These are phyloP conservation scores for Corythornis vintsioides DNA, from an alignment of 2,113 vertebrate species.

Conservation along the genomic window DNA sequence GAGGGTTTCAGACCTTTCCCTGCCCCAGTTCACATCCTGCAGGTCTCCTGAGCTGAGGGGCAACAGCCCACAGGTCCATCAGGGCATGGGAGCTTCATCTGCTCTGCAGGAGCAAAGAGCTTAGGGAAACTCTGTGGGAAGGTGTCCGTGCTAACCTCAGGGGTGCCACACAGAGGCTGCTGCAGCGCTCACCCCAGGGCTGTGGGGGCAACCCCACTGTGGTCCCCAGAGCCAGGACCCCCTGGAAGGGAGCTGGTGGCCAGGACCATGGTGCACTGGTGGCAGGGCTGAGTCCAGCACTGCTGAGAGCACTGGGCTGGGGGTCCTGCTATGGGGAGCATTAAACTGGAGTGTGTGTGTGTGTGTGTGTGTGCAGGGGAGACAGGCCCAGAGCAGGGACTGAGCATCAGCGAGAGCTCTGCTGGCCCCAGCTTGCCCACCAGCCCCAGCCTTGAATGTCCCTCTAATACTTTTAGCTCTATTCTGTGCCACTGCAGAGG, in stretches of 20 bases:
- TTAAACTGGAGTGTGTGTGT: neutral
- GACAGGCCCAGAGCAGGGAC: neutral
- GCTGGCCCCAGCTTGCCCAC: neutral
- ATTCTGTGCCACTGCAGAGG: neutral
- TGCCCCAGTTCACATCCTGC: rapidly evolving
- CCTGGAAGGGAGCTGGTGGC: neutral
- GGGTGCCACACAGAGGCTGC: neutral
- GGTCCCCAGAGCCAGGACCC: neutral
- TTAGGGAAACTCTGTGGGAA: neutral
- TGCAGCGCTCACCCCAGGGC: neutral
- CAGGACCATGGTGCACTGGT: too few species aligned
- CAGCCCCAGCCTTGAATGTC: neutral
- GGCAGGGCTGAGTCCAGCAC: neutral
- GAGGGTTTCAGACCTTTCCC: neutral
- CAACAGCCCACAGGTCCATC: neutral
- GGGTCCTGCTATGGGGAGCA: rapidly evolving
- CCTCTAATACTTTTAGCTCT: neutral
- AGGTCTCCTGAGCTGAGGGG: neutral
- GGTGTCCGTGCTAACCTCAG: neutral
- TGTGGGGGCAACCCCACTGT: too few species aligned
- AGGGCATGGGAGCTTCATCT: rapidly evolving
- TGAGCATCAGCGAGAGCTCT: neutral
- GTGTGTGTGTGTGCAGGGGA: rapidly evolving
- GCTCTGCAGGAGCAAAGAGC: neutral
- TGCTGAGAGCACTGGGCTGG: neutral